These are phyloP conservation scores for Muricea muricata DNA, from an alignment of 92 coral and sea anemone genomes.

Conservation along the genomic window DNA sequence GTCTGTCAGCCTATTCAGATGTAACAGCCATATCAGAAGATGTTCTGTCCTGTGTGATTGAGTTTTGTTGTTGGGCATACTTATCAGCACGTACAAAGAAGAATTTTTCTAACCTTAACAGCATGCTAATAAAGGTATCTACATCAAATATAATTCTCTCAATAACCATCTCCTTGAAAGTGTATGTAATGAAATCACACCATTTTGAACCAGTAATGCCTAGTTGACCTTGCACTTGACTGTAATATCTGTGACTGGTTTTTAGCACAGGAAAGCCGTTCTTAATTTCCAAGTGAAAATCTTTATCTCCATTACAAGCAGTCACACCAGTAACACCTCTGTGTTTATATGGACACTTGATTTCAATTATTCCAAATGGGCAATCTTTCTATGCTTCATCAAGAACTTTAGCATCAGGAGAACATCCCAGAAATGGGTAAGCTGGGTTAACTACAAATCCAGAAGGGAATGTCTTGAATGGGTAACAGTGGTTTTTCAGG, in stretches of 20 bases:
- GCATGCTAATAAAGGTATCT: no score
- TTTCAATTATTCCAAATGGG: conserved; percentile 65
- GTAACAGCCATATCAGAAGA: no score
- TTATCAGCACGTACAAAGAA: no score
- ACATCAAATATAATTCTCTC: conserved; percentile 64
- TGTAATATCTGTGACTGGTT: conserved; percentile 49
- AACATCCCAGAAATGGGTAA: conserved; percentile 44
- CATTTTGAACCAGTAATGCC: conserved; percentile 66
- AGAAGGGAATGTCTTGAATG: conserved; percentile 44
- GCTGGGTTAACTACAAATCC: conserved; percentile 41
- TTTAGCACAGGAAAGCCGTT: conserved; percentile 61
- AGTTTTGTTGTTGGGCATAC: no score
- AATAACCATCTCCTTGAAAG: conserved; percentile 51
- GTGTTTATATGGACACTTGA: conserved; percentile 62
- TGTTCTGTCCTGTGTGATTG: no score
- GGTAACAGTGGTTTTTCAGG: conserved; percentile 40
- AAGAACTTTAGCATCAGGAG: conserved; percentile 61
- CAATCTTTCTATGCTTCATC: conserved; percentile 24
- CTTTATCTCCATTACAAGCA: conserved; percentile 56
- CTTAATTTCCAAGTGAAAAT: conserved; percentile 32
- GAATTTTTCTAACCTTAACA: no score
- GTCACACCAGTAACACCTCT: conserved; percentile 67
- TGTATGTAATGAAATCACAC: conserved; percentile 69
- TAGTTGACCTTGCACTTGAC: conserved; percentile 74
- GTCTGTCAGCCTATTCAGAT: no score